phyloP scores from a whole-genome alignment of 2,888 invertebrate genomes.

The Melanophora roralis region DNA sequence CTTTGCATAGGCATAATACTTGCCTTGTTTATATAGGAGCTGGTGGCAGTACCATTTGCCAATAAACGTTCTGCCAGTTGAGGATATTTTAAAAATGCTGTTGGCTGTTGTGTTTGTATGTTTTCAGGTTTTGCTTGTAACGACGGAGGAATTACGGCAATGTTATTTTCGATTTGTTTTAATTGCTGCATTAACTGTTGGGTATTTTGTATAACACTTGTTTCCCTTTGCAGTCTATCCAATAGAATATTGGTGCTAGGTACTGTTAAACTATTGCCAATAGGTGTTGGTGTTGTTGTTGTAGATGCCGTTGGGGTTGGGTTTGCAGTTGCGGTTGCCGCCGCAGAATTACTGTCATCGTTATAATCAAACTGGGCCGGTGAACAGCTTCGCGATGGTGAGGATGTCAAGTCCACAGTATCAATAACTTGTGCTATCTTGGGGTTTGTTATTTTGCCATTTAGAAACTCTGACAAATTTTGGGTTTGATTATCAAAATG shows the following conservation, averaged over 20 bases:
- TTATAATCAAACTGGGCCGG: slow-evolving; percentile 68
- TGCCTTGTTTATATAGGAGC: neutral
- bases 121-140: slow-evolving; percentile 60
- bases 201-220: slow-evolving; percentile 62
- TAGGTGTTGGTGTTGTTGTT: too few relatives aligned
- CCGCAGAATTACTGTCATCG: slow-evolving; percentile 48
- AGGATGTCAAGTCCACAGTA: slow-evolving; percentile 74
- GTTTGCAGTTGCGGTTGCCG: neutral
- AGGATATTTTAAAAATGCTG: slow-evolving; percentile 67
- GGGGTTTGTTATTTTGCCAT: slow-evolving; percentile 24
- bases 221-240: slow-evolving; percentile 64
- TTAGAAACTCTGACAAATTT: slow-evolving; percentile 13
- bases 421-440: slow-evolving; percentile 67
- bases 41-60: slow-evolving; percentile 67
- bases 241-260: slow-evolving; percentile 60
- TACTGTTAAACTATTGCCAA: neutral
- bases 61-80: slow-evolving; percentile 71
- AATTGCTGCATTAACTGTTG: slow-evolving; percentile 47
- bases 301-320: neutral
- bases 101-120: neutral
- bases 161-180: slow-evolving; percentile 25
- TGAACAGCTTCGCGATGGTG: slow-evolving; percentile 74
- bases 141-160: slow-evolving; percentile 44
- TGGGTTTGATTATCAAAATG: slow-evolving; percentile 42
- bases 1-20: neutral